Percentiles rank a stretch among this genome's conserved stretches.
phyloP scores from a whole-genome alignment of 2,113 vertebrate species.

The Baryphthengus martii region DNA sequence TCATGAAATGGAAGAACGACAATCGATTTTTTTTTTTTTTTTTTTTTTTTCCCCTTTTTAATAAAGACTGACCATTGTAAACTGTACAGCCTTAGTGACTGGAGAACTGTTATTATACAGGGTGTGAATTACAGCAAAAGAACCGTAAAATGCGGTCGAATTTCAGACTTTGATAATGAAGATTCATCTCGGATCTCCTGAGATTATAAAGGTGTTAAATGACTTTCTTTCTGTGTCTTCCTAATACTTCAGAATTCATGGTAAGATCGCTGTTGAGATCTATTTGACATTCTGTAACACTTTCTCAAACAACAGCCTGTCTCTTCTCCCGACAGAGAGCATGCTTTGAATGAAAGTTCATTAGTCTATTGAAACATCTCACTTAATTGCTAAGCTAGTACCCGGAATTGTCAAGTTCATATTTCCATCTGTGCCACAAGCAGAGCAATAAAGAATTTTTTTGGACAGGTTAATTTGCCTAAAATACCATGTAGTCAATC shows the following conservation, averaged over 20 bases:
- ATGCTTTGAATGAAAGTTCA: constrained; percentile 66
- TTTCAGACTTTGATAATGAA: background rate
- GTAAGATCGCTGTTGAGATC: background rate
- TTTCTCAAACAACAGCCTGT: constrained; percentile 43
- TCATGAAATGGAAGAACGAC: background rate
- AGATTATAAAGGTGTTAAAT: constrained; percentile 45
- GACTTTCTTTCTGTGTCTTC: background rate
- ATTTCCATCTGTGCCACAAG: constrained; percentile 72
- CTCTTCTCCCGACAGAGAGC: constrained; percentile 61
- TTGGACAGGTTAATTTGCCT: constrained; percentile 77
- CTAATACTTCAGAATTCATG: background rate
- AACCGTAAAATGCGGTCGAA: background rate
- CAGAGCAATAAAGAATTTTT: constrained; percentile 62
- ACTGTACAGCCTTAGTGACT: background rate
- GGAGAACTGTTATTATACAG: background rate
- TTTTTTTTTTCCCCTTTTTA: background rate
- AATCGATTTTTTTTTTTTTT: background rate
- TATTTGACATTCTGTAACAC: constrained; percentile 39
- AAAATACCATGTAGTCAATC: constrained; percentile 71
- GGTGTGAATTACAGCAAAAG: background rate
- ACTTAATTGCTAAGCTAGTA: constrained; percentile 69
- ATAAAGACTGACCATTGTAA: background rate
- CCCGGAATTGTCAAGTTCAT: constrained; percentile 63
- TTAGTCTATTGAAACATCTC: constrained; percentile 71
- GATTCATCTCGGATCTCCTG: background rate